Conservation (phyloP, 2,888 invertebrate genomes). For the Agrotis segetum region DNA sequence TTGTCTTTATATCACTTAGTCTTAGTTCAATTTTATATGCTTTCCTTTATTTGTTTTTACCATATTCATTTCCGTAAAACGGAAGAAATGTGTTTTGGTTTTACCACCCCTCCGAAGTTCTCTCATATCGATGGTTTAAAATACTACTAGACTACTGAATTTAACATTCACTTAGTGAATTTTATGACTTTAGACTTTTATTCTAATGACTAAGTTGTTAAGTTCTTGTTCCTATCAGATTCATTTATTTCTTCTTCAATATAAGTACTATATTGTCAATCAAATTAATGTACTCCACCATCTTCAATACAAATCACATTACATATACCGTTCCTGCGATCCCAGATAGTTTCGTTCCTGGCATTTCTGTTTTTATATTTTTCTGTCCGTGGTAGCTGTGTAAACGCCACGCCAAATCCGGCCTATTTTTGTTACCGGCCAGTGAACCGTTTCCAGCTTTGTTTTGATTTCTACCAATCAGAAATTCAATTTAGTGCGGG, state of each 20-base stretch:
- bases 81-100: no score
- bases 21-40: no score
- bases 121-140: no score
- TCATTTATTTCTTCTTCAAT: not conserved
- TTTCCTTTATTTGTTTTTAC: no score
- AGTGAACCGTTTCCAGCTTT: conserved; percentile 72
- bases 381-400: conserved; percentile 66
- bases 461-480: conserved; percentile 68
- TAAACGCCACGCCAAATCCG: conserved; percentile 74
- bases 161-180: no score
- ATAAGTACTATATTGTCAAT: not conserved
- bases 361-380: conserved; percentile 65
- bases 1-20: no score
- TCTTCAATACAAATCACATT: conserved; percentile 20
- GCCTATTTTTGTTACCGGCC: conserved; percentile 78
- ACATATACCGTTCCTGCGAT: not conserved
- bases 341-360: conserved; percentile 36
- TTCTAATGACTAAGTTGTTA: no score
- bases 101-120: no score
- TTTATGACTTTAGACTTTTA: no score
- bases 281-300: not conserved
- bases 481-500: conserved; percentile 68
- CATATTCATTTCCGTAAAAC: no score
- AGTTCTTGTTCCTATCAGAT: not conserved
- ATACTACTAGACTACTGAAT: no score